These are phyloP conservation scores for Sussaba pulchella DNA, from an alignment of 2,888 invertebrate genomes.

Conservation along the genomic window DNA sequence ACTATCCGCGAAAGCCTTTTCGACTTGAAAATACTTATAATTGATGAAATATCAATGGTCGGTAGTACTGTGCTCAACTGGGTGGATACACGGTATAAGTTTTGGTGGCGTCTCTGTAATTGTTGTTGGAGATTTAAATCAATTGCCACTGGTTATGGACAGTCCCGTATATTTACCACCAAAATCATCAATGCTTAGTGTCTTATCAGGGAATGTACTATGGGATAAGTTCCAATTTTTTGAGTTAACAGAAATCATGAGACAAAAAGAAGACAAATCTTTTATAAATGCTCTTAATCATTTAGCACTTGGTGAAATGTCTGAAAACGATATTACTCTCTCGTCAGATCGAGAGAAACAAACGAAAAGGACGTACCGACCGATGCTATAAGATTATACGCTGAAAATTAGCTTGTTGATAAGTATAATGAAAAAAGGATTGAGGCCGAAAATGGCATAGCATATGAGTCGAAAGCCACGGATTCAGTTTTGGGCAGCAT, in stretches of 20 bases:
- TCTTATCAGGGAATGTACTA: conserved; percentile 53
- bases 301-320: conserved; percentile 69
- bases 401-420: conserved; percentile 18
- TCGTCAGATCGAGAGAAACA: conserved; percentile 65
- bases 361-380: conserved; percentile 54
- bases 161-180: conserved; percentile 67
- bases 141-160: conserved; percentile 76
- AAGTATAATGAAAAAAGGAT: conserved; percentile 15
- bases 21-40: conserved; percentile 73
- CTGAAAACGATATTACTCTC: conserved; percentile 65
- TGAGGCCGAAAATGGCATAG: neutral
- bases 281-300: conserved; percentile 73
- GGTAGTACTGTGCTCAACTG: conserved; percentile 65
- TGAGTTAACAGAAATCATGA: conserved; percentile 76
- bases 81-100: conserved; percentile 71
- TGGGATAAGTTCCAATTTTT: conserved; percentile 72
- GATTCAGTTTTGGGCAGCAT: conserved; percentile 58
- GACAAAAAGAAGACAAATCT: conserved; percentile 72
- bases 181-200: conserved; percentile 37
- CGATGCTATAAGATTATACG: conserved; percentile 16
- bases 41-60: conserved; percentile 75
- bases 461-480: conserved; percentile 45
- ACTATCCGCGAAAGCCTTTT: conserved; percentile 66
- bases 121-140: conserved; percentile 78
- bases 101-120: conserved; percentile 78